Conservation (phyloP, 2,888 invertebrate genomes). For the Drosophila anomelani region DNA sequence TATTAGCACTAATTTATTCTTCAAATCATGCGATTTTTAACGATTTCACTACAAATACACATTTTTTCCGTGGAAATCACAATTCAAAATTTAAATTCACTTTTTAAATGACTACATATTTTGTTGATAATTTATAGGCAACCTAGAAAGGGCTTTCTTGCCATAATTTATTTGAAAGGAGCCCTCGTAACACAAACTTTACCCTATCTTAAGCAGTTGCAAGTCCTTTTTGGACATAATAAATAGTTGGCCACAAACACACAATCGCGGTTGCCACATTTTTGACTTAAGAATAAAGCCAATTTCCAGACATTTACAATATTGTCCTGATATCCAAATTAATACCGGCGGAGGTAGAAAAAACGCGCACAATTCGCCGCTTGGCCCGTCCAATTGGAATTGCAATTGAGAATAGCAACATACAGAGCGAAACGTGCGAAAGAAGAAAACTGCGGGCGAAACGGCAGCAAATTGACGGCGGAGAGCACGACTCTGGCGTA, state of each 20-base stretch:
- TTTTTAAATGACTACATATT: not conserved
- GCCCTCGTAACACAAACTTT: conserved; percentile 12
- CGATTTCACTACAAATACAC: not conserved
- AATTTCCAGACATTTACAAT: not conserved
- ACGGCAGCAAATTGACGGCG: conserved; percentile 45
- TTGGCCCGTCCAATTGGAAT: conserved; percentile 67
- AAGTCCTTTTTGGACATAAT: not conserved
- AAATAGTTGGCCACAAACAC: conserved; percentile 5
- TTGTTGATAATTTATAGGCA: not conserved
- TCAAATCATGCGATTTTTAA: no score
- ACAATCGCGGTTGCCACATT: not conserved
- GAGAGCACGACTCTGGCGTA: conserved; percentile 55
- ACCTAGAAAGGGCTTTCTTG: not conserved
- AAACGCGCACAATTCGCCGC: conserved; percentile 55
- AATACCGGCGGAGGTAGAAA: conserved; percentile 14
- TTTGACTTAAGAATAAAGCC: not conserved
- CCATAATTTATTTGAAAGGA: not conserved
- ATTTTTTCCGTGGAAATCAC: not conserved
- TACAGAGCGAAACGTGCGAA: conserved; percentile 60
- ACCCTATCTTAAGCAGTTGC: not conserved
- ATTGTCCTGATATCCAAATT: not conserved
- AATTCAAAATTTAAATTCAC: not conserved
- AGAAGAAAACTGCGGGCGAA: conserved; percentile 65
- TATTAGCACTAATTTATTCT: no score
- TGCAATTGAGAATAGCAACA: conserved; percentile 73